Evolutionary conservation across 1,140 invertebrate genomes (phyloP), one percentile per base, ranked within the genome.

Genomic region (Battus philenor): DNA sequence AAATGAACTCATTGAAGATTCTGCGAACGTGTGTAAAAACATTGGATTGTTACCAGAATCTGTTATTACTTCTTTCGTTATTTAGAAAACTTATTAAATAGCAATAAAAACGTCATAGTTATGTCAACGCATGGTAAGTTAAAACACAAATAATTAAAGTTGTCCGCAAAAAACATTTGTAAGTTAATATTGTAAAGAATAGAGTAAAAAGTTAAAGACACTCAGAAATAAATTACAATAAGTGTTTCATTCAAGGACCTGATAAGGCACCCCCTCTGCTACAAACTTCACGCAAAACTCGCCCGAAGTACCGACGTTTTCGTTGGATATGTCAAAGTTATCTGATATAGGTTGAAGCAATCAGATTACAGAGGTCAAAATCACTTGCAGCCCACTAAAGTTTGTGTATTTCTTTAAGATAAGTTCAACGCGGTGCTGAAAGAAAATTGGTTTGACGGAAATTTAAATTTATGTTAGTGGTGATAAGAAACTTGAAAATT

Each of bases 181-280:
- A 54, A 39, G 43, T 46, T 51, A 50, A 39, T 5, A 41, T 39
- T 27, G 16, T 22, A 18, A n/a, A n/a, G 36, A 36, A 43, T 49
- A 41, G 29, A 48, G 46, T 47, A 30, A 47, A 38, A 44, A 44
- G 36, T 45, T 38, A 31, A 22, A 31, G 49, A 55, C 44, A 48
- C 47, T 63, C 50, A 50, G 54, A 34, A 65, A 78, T 80, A 80
- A 78, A 77, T 80, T 70, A 74, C 62, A 53, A 62, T 57, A 71
- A 77, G 67, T 76, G 66, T 69, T 67, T 44, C 63, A 65, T 63
- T 68, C 48, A 50, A 59, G 54, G 46, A 27, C 22, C 44, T 49
- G 76, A 80, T 80, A 80, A 80, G 64, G 50, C 59, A 54, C 54
- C 67, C 54, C 67, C 58, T 53, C 44, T 27, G 53, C 44, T 54